Evolutionary conservation across 2,113 vertebrate genomes (phyloP), one percentile per base, ranked within the genome.

Genomic region (Carassius carassius): DNA sequence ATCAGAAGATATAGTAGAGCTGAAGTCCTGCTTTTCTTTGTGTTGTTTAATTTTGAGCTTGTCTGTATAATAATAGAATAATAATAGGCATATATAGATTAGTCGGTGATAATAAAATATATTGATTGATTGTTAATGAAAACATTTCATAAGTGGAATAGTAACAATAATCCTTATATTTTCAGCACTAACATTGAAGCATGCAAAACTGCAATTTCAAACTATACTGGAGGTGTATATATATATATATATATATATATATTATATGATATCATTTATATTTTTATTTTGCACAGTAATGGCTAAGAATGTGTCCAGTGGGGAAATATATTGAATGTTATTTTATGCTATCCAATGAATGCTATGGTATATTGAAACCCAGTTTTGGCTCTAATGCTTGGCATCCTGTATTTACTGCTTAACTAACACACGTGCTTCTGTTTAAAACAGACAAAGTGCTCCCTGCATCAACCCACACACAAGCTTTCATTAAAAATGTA

Each of bases 401-500:
- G 35, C 76, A 47, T 79, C 9, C 41, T 49, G 60, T 21, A 25
- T 80, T 67, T 67, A 16, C 32, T 47, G 13, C 14, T 67, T 67
- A 81, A 67, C 62, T 67, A 81, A 32, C 41, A 81, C 37, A 47
- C 13, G 11, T 25, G n/a, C 60, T 29, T 10, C 62, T 65, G 14
- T 72, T 32, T 54, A 72, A 82, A 82, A 58, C 8, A 37, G 32
- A 44, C 76, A 35, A 47, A 76, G 78, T 51, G 62, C 65, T 41
- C 12, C 21, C 21, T 56, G 32, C 23, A 41, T 25, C 47, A 72
- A 32, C 80, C 80, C 80, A 82, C 65, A 54, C 65, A 41, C 65
- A 82, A 35, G 29, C 29, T 35, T 82, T 70, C 65, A 82, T 82
- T 82, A 82, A 72, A 82, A 72, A 82, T 82, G 19, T 51, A 82